Evolutionary conservation across 30 jellyfish, hydroid and myxozoan species (phyloP).

Genomic region (Clytia hemisphaerica): DNA sequence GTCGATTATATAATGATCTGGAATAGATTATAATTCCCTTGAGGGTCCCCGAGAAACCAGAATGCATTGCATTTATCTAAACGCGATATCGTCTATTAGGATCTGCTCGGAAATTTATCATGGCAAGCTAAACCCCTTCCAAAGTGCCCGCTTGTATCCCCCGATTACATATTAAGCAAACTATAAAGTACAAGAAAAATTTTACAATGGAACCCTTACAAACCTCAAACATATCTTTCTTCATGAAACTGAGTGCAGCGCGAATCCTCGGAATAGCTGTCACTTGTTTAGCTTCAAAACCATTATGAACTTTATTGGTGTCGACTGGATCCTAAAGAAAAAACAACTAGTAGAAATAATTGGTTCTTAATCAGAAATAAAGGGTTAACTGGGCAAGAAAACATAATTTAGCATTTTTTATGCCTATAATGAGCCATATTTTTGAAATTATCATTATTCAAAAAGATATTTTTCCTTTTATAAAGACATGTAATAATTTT

Average conservation of each 20-base stretch:
- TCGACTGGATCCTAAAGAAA: conserved; percentile 70
- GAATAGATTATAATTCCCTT: too few relatives aligned
- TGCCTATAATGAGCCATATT: neutral
- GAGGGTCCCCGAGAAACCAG: too few relatives aligned
- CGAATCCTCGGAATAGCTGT: conserved; percentile 75
- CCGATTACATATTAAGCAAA: too few relatives aligned
- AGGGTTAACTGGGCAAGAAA: neutral
- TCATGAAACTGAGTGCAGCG: conserved; percentile 89
- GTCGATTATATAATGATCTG: too few relatives aligned
- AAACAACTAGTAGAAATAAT: too few relatives aligned
- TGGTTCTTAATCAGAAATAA: neutral
- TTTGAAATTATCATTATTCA: neutral
- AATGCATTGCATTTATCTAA: too few relatives aligned
- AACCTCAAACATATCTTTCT: conserved; percentile 91
- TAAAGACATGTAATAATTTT: neutral
- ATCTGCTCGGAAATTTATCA: too few relatives aligned
- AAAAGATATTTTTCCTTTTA: neutral
- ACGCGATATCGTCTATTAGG: too few relatives aligned
- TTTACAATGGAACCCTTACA: too few relatives aligned
- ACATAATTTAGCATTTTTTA: neutral
- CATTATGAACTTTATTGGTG: conserved; percentile 45
- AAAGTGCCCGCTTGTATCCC: too few relatives aligned
- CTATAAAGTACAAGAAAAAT: too few relatives aligned
- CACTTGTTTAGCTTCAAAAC: conserved; percentile 46
- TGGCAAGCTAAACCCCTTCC: too few relatives aligned